Evolutionary conservation across 2,113 vertebrate species (phyloP).

Genomic region (Maccullochella peelii): DNA sequence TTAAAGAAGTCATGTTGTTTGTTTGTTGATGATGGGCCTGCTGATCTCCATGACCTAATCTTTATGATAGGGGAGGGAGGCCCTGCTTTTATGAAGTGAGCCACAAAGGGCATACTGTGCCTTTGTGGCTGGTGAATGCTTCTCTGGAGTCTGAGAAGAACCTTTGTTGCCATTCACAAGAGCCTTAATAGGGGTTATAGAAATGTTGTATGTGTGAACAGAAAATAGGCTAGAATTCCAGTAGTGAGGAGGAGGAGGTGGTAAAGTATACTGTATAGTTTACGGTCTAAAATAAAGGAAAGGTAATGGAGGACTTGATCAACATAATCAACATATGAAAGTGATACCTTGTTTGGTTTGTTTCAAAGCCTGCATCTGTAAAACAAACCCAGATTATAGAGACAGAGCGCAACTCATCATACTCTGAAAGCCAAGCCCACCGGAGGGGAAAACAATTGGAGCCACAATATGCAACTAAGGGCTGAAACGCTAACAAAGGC

Average conservation of each 20-base stretch:
- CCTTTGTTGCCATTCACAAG: background rate
- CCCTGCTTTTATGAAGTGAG: constrained; percentile 9
- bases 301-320: background rate
- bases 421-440: too few species aligned
- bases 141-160: background rate
- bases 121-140: constrained; percentile 13
- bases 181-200: background rate
- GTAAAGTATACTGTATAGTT: background rate
- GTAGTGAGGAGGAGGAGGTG: background rate
- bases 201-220: background rate
- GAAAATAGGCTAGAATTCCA: background rate
- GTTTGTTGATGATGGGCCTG: background rate
- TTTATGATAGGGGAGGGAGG: background rate
- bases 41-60: background rate
- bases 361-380: background rate
- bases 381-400: background rate
- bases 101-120: background rate
- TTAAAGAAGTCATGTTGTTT: background rate
- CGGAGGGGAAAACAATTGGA: too few species aligned
- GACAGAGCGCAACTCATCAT: too few species aligned
- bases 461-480: too few species aligned
- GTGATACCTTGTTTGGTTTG: background rate
- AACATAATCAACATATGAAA: background rate
- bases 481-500: too few species aligned
- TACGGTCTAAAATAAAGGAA: background rate